Evolutionary conservation across 2,113 vertebrate species (phyloP).

Genomic region (Shinisaurus crocodilurus): DNA sequence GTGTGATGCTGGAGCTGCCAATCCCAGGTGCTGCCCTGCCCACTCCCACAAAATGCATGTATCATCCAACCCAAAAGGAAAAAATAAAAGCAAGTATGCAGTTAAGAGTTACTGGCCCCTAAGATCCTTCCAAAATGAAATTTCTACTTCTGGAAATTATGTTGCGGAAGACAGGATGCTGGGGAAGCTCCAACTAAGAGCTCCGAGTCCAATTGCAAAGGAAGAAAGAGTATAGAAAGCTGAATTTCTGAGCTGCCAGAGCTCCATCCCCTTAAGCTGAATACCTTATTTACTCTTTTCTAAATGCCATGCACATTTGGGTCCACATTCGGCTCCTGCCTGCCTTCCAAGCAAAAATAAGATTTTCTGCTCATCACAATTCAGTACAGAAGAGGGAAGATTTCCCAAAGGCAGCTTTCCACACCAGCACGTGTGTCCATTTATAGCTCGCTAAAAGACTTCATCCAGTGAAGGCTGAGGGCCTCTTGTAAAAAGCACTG

Average conservation of each 20-base stretch:
- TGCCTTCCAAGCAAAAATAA: background rate
- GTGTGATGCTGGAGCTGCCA: background rate
- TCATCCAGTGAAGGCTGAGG: background rate
- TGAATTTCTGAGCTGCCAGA: background rate
- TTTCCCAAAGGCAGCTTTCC: conserved; percentile 17
- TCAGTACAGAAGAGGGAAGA: background rate
- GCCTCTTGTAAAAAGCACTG: fast-evolving
- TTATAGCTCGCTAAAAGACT: background rate
- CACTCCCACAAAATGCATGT: background rate
- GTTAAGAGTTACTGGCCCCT: background rate
- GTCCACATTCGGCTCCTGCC: background rate
- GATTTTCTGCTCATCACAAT: background rate
- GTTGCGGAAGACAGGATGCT: background rate
- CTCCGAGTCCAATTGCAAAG: background rate
- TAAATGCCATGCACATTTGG: conserved; percentile 22
- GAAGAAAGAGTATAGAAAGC: background rate
- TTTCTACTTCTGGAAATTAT: background rate
- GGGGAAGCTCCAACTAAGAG: background rate
- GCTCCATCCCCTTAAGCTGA: background rate
- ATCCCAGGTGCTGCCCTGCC: background rate
- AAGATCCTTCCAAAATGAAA: background rate
- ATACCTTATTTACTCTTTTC: conserved; percentile 27
- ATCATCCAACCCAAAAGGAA: background rate
- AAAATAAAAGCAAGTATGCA: background rate
- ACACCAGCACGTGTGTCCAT: background rate